Percentiles rank a stretch among this genome's conserved stretches.
Evolutionary conservation across 1,140 invertebrate genomes (phyloP).

Genomic region (Megathymus violae): DNA sequence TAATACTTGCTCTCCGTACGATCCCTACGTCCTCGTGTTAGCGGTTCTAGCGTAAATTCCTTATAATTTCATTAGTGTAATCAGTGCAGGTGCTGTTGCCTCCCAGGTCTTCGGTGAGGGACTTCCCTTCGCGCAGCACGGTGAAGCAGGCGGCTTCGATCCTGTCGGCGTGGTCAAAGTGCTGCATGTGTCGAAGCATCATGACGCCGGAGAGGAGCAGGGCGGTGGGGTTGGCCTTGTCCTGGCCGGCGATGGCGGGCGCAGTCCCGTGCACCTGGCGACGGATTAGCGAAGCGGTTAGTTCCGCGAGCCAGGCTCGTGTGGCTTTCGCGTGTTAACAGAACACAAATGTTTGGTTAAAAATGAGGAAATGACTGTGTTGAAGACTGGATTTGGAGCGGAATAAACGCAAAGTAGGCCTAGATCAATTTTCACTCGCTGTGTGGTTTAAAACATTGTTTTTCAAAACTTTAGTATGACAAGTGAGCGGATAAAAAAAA

Average conservation of each 20-base stretch:
- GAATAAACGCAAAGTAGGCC: too few species aligned
- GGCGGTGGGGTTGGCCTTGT: slow-evolving; percentile 99
- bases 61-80: slow-evolving; percentile 64
- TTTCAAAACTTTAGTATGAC: too few species aligned
- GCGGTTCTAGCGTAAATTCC: slow-evolving; percentile 37
- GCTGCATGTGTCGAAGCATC: slow-evolving; percentile 98
- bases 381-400: too few species aligned
- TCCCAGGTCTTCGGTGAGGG: slow-evolving; percentile 97
- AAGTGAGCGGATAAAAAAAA: too few species aligned
- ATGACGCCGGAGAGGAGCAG: slow-evolving; percentile 98
- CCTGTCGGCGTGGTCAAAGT: slow-evolving; percentile 90
- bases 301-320: too few species aligned
- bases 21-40: background rate
- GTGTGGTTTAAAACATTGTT: too few species aligned
- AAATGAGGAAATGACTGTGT: too few species aligned
- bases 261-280: slow-evolving; percentile 99
- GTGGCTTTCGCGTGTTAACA: too few species aligned
- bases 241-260: slow-evolving; percentile 99
- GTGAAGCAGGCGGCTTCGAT: slow-evolving; percentile 96
- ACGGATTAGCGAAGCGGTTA: too few species aligned
- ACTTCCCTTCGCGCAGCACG: slow-evolving; percentile 94
- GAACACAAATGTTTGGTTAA: too few species aligned
- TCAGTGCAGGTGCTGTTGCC: slow-evolving; percentile 83
- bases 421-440: too few species aligned
- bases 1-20: background rate